Percentiles rank a stretch among this genome's conserved stretches.
Evolutionary conservation across 2,113 vertebrate genomes (phyloP).

Genomic region (Anhinga anhinga): DNA sequence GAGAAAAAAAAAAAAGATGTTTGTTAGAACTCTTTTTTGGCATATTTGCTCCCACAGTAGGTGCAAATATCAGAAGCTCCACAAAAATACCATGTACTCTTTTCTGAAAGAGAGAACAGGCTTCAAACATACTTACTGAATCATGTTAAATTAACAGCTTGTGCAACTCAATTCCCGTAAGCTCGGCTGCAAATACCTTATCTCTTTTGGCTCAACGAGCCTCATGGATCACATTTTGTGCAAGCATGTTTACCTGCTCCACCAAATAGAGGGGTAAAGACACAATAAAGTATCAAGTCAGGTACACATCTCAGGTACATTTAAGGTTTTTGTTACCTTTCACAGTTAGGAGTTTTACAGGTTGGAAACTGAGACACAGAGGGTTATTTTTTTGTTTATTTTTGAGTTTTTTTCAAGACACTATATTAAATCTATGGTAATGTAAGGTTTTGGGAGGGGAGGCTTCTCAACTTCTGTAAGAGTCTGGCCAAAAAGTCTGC

Average conservation of each 20-base stretch:
- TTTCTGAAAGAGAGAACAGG: background rate
- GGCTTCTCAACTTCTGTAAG: background rate
- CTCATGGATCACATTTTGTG: background rate
- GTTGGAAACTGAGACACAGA: background rate
- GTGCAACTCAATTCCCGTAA: slow-evolving; percentile 30
- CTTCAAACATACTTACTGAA: background rate
- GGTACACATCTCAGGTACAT: background rate
- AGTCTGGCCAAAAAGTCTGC: background rate
- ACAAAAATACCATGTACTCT: background rate
- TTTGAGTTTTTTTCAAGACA: background rate
- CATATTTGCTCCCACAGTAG: background rate
- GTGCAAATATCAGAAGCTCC: background rate
- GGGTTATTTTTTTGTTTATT: background rate
- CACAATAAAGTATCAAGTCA: background rate
- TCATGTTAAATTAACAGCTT: background rate
- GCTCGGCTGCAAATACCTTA: background rate
- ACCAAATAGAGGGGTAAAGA: background rate
- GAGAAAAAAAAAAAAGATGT: rapidly evolving
- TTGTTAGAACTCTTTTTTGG: background rate
- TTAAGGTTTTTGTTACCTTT: background rate
- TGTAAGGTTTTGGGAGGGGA: background rate
- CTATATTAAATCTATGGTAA: background rate
- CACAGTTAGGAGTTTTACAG: background rate
- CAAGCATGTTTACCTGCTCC: background rate
- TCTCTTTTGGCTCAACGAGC: background rate